These are phyloP conservation scores for Heteromyza rotundicornis DNA, from an alignment of 2,888 invertebrate genomes.

Conservation along the genomic window DNA sequence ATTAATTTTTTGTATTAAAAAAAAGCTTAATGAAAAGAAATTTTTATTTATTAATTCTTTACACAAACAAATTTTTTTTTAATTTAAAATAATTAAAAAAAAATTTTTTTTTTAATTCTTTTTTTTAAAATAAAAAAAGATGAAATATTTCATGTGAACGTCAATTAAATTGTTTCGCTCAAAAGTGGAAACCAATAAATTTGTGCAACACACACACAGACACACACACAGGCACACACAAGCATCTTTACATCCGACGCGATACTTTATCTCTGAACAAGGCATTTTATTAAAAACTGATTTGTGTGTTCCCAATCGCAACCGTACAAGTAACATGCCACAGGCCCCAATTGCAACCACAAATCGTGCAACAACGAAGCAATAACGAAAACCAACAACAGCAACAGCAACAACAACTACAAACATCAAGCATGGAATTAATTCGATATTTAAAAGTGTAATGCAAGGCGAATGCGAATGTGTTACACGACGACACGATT, in stretches of 20 bases:
- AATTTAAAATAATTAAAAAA: too few species aligned
- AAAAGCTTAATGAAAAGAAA: too few species aligned
- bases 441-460: conserved; percentile 2
- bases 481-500: conserved; percentile 1
- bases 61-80: too few species aligned
- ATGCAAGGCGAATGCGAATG: neutral
- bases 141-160: too few species aligned
- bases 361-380: neutral
- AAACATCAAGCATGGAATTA: neutral
- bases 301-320: neutral
- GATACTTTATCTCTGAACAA: neutral
- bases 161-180: neutral
- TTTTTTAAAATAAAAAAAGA: too few species aligned
- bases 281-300: neutral
- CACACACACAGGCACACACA: too few species aligned
- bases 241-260: too few species aligned
- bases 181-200: neutral
- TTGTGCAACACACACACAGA: neutral
- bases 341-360: neutral
- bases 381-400: neutral
- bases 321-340: neutral
- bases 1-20: too few species aligned
- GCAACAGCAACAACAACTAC: neutral
- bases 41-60: too few species aligned
- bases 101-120: too few species aligned